Evolutionary conservation across 1,140 invertebrate genomes (phyloP).

Genomic region (Manduca sexta): DNA sequence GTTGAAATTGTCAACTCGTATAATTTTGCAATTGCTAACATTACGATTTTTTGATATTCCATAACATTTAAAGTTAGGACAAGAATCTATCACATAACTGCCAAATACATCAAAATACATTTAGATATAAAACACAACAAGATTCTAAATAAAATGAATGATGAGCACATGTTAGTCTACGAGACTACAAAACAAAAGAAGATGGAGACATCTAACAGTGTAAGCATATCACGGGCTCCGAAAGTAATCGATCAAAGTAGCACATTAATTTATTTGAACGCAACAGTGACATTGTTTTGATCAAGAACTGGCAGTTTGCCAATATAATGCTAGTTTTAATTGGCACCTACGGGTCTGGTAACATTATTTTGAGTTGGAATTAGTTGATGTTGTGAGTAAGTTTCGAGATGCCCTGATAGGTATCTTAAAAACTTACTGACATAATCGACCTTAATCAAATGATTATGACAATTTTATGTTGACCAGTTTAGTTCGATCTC

Average conservation of each 20-base stretch:
- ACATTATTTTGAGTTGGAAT: neutral
- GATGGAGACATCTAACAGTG: neutral
- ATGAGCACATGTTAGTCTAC: too few species aligned
- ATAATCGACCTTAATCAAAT: too few species aligned
- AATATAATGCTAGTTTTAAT: conserved; percentile 1
- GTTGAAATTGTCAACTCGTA: too few species aligned
- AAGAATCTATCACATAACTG: too few species aligned
- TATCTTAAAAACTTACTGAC: too few species aligned
- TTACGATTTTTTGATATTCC: too few species aligned
- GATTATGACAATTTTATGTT: neutral
- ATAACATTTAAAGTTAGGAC: too few species aligned
- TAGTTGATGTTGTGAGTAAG: neutral
- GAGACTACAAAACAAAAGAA: too few species aligned
- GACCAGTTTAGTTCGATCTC: neutral
- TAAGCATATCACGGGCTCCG: neutral
- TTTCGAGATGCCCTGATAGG: neutral
- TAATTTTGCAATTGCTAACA: too few species aligned
- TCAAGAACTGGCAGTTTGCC: conserved; percentile 22
- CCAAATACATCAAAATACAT: too few species aligned
- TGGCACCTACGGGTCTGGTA: neutral
- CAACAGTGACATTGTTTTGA: conserved; percentile 17
- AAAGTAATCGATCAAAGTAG: conserved; percentile 39
- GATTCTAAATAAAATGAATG: too few species aligned
- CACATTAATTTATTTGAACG: conserved; percentile 36
- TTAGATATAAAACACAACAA: too few species aligned